A percentile compares a stretch with the other conserved stretches of the same genome.
Conservation (phyloP, 1,140 invertebrate species). For the Mizuhopecten yessoensis region DNA sequence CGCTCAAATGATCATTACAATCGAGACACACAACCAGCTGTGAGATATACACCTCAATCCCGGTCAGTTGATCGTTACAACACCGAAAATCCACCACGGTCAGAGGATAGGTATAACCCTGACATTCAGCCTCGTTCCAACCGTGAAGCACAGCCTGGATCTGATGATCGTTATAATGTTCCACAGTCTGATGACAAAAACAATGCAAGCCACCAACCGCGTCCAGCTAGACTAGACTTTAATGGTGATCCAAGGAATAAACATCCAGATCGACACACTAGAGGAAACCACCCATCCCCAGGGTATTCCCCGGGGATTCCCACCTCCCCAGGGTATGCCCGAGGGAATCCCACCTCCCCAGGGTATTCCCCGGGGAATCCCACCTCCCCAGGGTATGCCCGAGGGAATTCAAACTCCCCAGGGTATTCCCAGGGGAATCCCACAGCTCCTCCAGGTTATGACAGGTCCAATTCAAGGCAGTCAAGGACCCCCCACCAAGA, state of each 20-base stretch:
- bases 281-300: not conserved
- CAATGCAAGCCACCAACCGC: not conserved
- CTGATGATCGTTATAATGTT: not conserved
- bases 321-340: not conserved
- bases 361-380: slow-evolving; percentile 14
- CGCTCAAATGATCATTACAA: not conserved
- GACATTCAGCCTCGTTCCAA: not conserved
- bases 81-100: not conserved
- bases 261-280: not conserved
- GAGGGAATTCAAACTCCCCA: not conserved
- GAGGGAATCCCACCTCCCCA: not conserved
- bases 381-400: too few relatives aligned
- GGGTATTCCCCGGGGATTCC: not conserved
- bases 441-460: not conserved
- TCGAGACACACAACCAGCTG: not conserved
- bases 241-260: not conserved
- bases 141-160: too few relatives aligned
- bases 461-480: not conserved
- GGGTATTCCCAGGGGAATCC: not conserved
- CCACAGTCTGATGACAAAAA: not conserved
- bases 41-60: not conserved
- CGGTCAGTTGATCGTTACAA: not conserved
- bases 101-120: not conserved
- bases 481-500: not conserved
- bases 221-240: not conserved